A percentile compares a stretch with the other conserved stretches of the same genome.
These are phyloP conservation scores for Micromussa lordhowensis DNA, from an alignment of 92 coral and sea anemone species.

Conservation along the genomic window DNA sequence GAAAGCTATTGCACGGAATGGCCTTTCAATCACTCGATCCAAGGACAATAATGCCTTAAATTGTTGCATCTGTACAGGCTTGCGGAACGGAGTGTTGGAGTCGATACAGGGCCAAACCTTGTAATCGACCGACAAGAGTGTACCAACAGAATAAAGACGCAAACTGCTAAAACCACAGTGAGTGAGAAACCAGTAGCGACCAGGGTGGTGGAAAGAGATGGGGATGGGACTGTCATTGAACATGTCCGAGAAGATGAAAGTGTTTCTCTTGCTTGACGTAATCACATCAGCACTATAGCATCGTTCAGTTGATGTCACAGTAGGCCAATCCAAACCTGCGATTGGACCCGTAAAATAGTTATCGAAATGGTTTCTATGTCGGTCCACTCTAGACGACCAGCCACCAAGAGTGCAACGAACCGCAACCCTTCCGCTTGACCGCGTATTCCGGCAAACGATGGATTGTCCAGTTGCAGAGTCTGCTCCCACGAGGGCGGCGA, in stretches of 20 bases:
- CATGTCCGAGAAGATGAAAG: neutral
- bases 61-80: neutral
- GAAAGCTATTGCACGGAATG: too few relatives aligned
- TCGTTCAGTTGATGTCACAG: neutral
- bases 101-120: constrained; percentile 8
- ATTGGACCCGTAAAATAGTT: neutral
- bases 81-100: neutral
- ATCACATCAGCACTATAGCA: neutral
- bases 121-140: constrained; percentile 1
- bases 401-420: neutral
- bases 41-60: neutral
- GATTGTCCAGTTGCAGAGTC: neutral
- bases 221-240: neutral
- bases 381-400: neutral
- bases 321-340: neutral
- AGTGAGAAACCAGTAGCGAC: neutral
- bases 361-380: neutral
- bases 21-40: neutral
- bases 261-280: neutral
- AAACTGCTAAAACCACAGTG: neutral
- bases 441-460: neutral
- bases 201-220: neutral
- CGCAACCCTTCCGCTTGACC: neutral
- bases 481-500: constrained; percentile 14
- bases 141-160: neutral